Base-by-base conservation (phyloP, 1,140 invertebrate genomes). In the Euschistus heros region DNA sequence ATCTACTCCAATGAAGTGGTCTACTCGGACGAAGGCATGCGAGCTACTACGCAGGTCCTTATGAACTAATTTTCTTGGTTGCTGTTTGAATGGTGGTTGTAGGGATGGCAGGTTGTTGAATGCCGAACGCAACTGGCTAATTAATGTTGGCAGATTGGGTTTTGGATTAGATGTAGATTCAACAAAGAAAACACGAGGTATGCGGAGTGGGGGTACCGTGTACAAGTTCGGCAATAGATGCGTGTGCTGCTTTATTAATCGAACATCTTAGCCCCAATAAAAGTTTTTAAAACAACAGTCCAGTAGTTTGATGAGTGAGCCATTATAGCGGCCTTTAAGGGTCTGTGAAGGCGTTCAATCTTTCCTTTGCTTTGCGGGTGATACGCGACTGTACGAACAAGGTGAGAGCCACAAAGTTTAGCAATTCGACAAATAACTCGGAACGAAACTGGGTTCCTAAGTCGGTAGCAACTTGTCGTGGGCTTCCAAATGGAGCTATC, bases 311-410 rank as follows among this genome's bases (percentile, higher is more conserved):
- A 67, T 13, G 52, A 26, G 10, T 70, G 66, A 27, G 61, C 63
- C 63, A 33, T 72, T 10, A 77, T 60, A 2, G 77, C 68, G n/a
- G 71, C 55, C 66, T 80, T 79, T 10, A 80, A 65, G 47, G 71
- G 63, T 3, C 75, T 67, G 1, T 37, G 33, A 37, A 37, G 33
- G 33, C 33, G 4, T 10, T 10, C 33, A 10, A 37, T 37, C 33
- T 74, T 63, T 3, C 74, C 75, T 62, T 77, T 78, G 6, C 71
- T n/a, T n/a, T 69, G 67, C 15, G 72, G 75, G 47, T 74, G 71
- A 63, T 71, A 77, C 3, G 74, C 67, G 0, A 76, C 75, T 0
- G 75, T 78, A 37, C 70, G 1, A 65, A 47, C 62, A 26, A 64
- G 66, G 22, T 69, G n/a, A 20, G 64, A 61, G 64, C 4, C 75